A percentile compares a stretch with the other conserved stretches of the same genome.
phyloP scores from a whole-genome alignment of 2,888 invertebrate species.

The Chloroclysta siterata region DNA sequence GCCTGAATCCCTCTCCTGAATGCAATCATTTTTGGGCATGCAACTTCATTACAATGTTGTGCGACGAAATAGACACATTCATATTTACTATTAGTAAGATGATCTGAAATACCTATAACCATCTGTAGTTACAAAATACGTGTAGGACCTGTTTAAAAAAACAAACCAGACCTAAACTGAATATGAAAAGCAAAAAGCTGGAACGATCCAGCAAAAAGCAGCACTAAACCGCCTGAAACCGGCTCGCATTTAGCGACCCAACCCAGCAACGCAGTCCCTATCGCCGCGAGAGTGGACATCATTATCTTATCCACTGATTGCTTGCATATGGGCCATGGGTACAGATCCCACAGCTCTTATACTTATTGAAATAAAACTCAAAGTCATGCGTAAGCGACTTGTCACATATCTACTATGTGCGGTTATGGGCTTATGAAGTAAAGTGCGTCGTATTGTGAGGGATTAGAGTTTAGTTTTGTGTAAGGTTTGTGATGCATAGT shows the following conservation, averaged over 20 bases:
- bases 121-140: neutral
- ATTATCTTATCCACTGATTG: slow-evolving; percentile 24
- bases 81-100: too few relatives aligned
- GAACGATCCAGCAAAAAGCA: slow-evolving; percentile 8
- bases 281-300: slow-evolving; percentile 1
- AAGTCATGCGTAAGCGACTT: slow-evolving; percentile 1
- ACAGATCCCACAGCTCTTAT: slow-evolving; percentile 4
- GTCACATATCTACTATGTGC: neutral
- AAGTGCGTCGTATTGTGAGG: slow-evolving; percentile 1
- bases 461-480: slow-evolving; percentile 3
- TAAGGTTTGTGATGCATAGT: neutral
- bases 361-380: neutral
- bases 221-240: slow-evolving; percentile 19
- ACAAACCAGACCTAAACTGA: neutral
- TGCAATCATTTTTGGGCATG: too few relatives aligned
- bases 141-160: neutral
- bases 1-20: too few relatives aligned
- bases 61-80: too few relatives aligned
- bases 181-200: slow-evolving; percentile 2
- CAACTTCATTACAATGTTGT: too few relatives aligned
- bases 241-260: slow-evolving; percentile 24
- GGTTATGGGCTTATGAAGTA: neutral
- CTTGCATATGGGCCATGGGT: slow-evolving; percentile 11
- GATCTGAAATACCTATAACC: too few relatives aligned
- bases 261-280: slow-evolving; percentile 28